phyloP scores from a whole-genome alignment of 2,113 vertebrate species.

The Erythrolamprus reginae region DNA sequence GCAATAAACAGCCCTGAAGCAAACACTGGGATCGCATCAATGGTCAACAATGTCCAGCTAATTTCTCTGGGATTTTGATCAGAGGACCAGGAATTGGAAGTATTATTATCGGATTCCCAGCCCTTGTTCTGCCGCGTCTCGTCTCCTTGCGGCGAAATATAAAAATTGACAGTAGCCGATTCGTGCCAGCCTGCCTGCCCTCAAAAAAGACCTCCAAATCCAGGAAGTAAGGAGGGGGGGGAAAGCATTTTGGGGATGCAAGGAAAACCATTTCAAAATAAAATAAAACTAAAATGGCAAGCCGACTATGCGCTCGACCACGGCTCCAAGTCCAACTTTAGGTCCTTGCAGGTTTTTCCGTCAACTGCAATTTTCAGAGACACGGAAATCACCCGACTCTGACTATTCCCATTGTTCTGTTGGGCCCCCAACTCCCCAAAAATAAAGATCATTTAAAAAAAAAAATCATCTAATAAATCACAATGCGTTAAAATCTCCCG shows the following conservation, averaged over 20 bases:
- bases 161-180: not conserved
- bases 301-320: too few relatives aligned
- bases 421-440: not conserved
- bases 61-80: not conserved
- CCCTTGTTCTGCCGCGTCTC: not conserved
- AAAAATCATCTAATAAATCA: not conserved
- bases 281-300: not conserved
- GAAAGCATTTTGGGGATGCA: rapidly evolving
- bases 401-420: rapidly evolving
- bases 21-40: not conserved
- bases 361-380: not conserved
- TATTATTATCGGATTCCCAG: not conserved
- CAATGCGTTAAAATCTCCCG: not conserved
- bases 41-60: not conserved
- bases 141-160: not conserved
- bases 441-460: not conserved
- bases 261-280: not conserved
- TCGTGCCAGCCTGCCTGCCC: not conserved
- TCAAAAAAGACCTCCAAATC: not conserved
- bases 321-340: too few relatives aligned
- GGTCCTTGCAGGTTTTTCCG: too few relatives aligned
- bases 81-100: not conserved
- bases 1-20: not conserved
- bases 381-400: not conserved
- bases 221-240: not conserved